Evolutionary conservation across 2,113 vertebrate species (phyloP).

Genomic region (Tragelaphus imberbis): DNA sequence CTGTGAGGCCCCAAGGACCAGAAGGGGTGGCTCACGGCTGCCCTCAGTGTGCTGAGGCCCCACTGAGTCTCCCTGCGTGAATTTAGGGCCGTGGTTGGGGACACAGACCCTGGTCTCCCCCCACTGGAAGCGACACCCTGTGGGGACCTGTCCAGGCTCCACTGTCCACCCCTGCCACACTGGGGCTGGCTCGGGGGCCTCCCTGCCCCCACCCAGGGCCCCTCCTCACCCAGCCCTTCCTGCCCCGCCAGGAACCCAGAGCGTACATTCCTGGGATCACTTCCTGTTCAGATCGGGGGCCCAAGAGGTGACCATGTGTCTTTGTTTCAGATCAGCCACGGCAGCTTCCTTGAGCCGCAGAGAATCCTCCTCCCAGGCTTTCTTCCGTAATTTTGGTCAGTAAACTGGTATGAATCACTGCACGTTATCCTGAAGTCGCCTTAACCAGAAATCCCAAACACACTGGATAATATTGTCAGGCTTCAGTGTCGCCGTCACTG

Average conservation of each 20-base stretch:
- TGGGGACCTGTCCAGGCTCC: background rate
- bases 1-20: background rate
- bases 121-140: accelerated
- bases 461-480: background rate
- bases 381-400: background rate
- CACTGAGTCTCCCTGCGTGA: background rate
- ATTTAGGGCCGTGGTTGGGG: background rate
- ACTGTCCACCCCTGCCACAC: background rate
- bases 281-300: background rate
- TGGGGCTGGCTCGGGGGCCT: background rate
- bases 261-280: background rate
- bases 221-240: background rate
- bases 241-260: background rate
- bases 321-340: accelerated
- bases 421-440: background rate
- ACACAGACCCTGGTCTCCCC: background rate
- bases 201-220: accelerated
- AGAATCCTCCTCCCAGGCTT: background rate
- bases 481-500: background rate
- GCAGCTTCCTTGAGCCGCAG: background rate
- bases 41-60: background rate
- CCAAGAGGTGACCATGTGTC: background rate
- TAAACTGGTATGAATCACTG: background rate
- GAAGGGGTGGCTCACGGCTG: accelerated
- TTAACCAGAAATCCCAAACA: background rate